Base-by-base conservation (phyloP, 2,113 vertebrate species). In the Mesitornis unicolor region DNA sequence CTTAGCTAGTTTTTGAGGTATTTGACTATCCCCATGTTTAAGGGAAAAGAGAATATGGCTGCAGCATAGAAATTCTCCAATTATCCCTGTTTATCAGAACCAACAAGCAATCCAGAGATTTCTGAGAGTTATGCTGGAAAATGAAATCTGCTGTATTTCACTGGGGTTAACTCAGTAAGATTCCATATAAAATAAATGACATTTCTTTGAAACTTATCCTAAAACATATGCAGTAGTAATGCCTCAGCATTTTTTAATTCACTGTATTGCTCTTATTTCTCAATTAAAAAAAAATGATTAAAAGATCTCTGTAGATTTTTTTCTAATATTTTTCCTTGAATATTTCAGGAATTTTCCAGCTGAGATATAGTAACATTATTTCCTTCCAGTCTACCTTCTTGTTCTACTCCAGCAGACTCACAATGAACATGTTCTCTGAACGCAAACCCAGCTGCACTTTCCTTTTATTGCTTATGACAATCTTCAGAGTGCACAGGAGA, bases 381-480 rank as follows among this genome's bases (percentile, higher is more conserved):
- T 93, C 83, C 42, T 95, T 90, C 71, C 54, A 88, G 51, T 48
- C n/a, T 90, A 70, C 87, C 42, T 92, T 91, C 88, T 91, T 93
- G 54, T 92, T 93, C 64, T 94, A 80, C 56, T 90, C 71, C 56
- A 92, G 51, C 68, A 93, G 79, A 77, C 47, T 96, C 43, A 67
- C 59, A 88, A 68, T 77, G 63, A 85, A 71, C 33, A 35, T 56
- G 24, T 54, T 93, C 90, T 90, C 51, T 71, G 43, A 93, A 93
- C 0, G 1, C 56, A 86, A 54, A 88, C n/a, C 50, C 47, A 94
- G 84, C 70, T 91, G 59, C 35, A 36, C 75, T 96, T 92, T 91
- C 47, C 19, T 94, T 91, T 96, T 92, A 88, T 95, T 93, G 68
- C 79, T 95, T 90, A 64, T 78, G 79, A 75, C 68, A 95, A 54